Conservation (phyloP, 2,113 vertebrate species). For the Mobula birostris region DNA sequence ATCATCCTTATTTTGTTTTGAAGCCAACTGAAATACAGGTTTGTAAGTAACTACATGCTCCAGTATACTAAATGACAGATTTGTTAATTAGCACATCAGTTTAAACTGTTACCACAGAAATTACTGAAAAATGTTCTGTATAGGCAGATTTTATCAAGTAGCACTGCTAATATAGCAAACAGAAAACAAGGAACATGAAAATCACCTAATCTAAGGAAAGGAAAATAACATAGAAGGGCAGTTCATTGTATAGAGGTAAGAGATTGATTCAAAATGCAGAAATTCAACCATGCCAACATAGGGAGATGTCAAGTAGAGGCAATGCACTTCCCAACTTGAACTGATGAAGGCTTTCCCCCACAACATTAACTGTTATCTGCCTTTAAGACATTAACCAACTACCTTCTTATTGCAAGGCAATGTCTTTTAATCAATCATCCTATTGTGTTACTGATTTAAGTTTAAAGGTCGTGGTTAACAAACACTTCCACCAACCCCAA, state of each 20-base stretch:
- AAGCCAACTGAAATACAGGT: neutral
- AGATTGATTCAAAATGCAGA: conserved; percentile 2
- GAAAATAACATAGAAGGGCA: neutral
- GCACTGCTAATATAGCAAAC: neutral
- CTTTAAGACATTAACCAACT: neutral
- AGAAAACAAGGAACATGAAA: neutral
- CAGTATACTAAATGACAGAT: neutral
- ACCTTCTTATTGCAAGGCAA: neutral
- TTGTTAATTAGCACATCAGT: neutral
- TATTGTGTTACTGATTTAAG: neutral
- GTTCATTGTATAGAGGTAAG: conserved; percentile 19
- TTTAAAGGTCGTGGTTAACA: neutral
- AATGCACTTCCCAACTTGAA: neutral
- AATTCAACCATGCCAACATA: neutral
- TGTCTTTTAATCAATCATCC: conserved; percentile 1
- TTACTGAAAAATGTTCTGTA: neutral
- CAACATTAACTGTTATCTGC: neutral
- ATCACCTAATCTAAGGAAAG: neutral
- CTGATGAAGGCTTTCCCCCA: neutral
- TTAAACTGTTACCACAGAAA: conserved; percentile 5
- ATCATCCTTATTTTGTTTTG: neutral
- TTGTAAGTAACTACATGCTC: neutral
- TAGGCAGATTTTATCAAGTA: neutral
- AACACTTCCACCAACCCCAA: neutral
- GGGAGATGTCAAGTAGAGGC: conserved; percentile 12